Evolutionary conservation across 2,797 vertebrate genomes (phyloP), one percentile per base, ranked within the genome.

Genomic region (Sebastes kiyomatsui): DNA sequence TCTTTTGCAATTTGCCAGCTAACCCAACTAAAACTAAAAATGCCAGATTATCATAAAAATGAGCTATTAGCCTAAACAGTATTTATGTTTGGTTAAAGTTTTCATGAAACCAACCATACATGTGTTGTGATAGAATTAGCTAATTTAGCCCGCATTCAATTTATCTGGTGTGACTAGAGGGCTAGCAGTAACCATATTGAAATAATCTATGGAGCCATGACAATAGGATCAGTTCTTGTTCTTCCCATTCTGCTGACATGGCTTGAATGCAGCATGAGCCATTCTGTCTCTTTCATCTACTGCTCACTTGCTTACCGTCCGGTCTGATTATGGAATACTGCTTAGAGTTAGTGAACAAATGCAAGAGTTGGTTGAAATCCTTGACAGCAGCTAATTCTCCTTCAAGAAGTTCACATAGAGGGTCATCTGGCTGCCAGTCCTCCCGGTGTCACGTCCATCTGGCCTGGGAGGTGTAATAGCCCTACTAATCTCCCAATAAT

Each of bases 401-500:
- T 70, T 67, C 46, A 68, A 82, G 84, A 82, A 76, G 81, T 86
- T 87, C 55, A 73, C 49, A 10, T 54, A 13, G 30, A 61, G 73
- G 85, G 68, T 87, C 81, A 75, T 89, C 82, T 74, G 79, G 35
- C 81, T 86, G 80, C 75, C 67, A 78, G 71, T 86, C 70, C 73
- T 83, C 67, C 80, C 81, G 67, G 74, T 90, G 87, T 92, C 90
- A 86, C 42, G 66, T 91, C 86, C 88, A 85, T 86, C 86, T 95
- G 93, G 92, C 93, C 89, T 80, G 79, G 83, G 87, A 90, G 88
- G 79, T 92, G 92, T 95, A 95, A 95, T 95, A 93, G 90, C 90
- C 82, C 88, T 88, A 83, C 91, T 96, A 95, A 96, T 95, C 92
- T 94, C 91, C 89, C 92, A 90, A 94, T 96, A 95, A 95, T 93